Conservation (phyloP, 1,140 invertebrate genomes). For the Solen grandis region DNA sequence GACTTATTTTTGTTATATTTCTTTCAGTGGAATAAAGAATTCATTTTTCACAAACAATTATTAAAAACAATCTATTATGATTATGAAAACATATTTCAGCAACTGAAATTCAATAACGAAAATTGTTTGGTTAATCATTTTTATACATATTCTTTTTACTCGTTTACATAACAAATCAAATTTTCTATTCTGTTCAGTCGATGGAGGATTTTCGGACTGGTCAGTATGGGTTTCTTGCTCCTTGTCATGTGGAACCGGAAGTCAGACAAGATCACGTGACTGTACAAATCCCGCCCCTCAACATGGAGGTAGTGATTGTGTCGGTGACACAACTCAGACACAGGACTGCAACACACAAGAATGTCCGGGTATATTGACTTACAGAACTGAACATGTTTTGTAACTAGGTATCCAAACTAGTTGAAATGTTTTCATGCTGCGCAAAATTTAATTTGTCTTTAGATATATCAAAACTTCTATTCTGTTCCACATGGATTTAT, state of each 20-base stretch:
- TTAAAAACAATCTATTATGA: slow-evolving; percentile 18
- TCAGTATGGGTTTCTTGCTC: slow-evolving; percentile 9
- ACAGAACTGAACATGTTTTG: too few species aligned
- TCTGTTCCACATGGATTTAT: neutral
- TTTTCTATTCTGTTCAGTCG: neutral
- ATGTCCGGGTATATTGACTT: slow-evolving; percentile 29
- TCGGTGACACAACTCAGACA: neutral
- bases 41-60: too few species aligned
- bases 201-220: slow-evolving; percentile 24
- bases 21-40: too few species aligned
- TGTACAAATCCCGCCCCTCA: slow-evolving; percentile 35
- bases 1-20: neutral
- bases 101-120: neutral
- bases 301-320: neutral
- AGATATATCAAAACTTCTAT: neutral
- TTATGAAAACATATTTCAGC: neutral
- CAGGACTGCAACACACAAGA: neutral
- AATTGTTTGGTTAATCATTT: neutral
- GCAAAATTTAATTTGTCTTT: neutral
- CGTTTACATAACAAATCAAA: neutral
- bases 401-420: too few species aligned
- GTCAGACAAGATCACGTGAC: neutral
- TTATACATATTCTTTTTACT: too few species aligned
- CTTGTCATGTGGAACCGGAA: neutral
- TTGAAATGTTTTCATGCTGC: too few species aligned